Base-by-base conservation (phyloP, 64 coral and sea anemone species). In the Anthopleura sola region DNA sequence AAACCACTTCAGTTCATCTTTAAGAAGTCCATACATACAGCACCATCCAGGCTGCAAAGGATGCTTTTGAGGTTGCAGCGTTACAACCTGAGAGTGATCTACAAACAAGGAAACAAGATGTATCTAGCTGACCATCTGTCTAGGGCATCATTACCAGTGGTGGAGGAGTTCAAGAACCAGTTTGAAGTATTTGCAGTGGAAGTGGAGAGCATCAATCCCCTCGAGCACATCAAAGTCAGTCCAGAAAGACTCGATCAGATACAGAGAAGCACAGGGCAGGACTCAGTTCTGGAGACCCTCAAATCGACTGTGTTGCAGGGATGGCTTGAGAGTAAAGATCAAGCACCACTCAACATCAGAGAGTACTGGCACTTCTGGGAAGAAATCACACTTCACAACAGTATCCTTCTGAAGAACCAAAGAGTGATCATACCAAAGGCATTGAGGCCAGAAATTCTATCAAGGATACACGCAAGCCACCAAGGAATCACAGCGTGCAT, bases 291-390 rank as follows among this genome's bases (percentile, higher is more conserved):
- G n/a, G n/a, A n/a, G n/a, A n/a, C n/a, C n/a, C n/a, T n/a, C n/a
- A n/a, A n/a, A n/a, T n/a, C n/a, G n/a, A 88, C 86, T n/a, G 85
- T 87, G 0, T 51, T 93, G 8, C 44, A 85, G 6, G 91, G 86
- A 77, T 88, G 86, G 86, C 81, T 86, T 40, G 91, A 93, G 80
- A 84, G 28, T 26, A 93, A 62, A 88, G 86, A 88, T 24, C 34
- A 93, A 84, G 69, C 20, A 49, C 86, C 81, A 48, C 49, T 80
- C 12, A 58, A 76, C 33, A 60, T 93, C 31, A 34, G 82, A 18
- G 91, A 93, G 20, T 93, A 88, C 19, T 88, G 86, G 92, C 81
- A 93, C 37, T 89, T 49, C 34, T 75, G 87, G 37, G 84, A 93
- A 36, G 91, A 92, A 50, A 93, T 88, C 48, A 69, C 82, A 55